phyloP scores from a whole-genome alignment of 2,797 vertebrate species.

The Eremophila alpestris region DNA sequence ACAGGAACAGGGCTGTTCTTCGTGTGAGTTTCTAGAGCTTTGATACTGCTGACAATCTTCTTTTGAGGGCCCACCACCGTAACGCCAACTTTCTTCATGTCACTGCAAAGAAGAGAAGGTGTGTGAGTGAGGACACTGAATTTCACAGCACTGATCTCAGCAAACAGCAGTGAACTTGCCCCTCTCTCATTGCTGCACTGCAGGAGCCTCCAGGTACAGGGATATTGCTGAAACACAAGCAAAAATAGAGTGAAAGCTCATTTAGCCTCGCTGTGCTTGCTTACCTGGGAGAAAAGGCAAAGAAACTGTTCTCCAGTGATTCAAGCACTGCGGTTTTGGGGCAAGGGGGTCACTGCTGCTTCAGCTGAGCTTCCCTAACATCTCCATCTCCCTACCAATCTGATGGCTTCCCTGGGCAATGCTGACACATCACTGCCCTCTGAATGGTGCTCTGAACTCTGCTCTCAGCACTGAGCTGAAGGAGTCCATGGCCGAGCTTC shows the following conservation, averaged over 20 bases:
- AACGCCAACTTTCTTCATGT: conserved; percentile 94
- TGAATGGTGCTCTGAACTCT: neutral
- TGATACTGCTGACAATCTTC: conserved; percentile 96
- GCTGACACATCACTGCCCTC: neutral
- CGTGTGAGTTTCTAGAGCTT: conserved; percentile 92
- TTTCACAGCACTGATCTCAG: neutral
- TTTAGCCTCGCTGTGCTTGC: neutral
- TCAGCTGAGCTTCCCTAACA: neutral
- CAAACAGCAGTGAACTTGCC: neutral
- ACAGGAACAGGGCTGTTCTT: conserved; percentile 95
- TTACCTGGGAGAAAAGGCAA: neutral
- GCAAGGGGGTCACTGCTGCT: neutral
- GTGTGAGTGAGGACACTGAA: neutral
- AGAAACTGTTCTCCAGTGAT: neutral
- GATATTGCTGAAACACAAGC: neutral
- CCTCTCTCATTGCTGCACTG: neutral
- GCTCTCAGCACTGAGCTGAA: neutral
- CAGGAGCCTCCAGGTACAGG: neutral
- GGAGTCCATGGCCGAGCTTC: neutral
- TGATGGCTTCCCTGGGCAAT: neutral
- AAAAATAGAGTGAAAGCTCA: neutral
- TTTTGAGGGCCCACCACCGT: conserved; percentile 94
- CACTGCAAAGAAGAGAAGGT: conserved; percentile 75
- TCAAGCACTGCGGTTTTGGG: neutral
- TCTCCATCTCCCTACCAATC: neutral